These are phyloP conservation scores for Drosophila nigromelanica DNA, from an alignment of 1,140 invertebrate genomes.

Conservation along the genomic window DNA sequence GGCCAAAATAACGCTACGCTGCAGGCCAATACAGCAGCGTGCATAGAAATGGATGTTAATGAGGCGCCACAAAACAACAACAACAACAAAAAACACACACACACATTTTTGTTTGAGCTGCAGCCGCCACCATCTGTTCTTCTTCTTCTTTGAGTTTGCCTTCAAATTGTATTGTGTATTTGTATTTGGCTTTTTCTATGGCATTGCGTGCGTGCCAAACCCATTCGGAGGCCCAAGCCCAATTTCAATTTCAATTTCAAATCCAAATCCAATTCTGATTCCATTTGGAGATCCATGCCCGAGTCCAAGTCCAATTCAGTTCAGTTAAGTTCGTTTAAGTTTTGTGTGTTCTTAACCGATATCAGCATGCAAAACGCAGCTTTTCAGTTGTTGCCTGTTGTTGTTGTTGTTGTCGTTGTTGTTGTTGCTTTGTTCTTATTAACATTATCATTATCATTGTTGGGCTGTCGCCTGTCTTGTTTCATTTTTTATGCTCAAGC, in stretches of 20 bases:
- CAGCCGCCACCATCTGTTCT: background rate
- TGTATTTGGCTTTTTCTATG: background rate
- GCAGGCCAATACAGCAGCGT: slow-evolving; percentile 10
- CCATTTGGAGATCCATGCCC: background rate
- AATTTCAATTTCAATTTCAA: background rate
- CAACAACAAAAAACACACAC: background rate
- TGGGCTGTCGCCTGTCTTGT: slow-evolving; percentile 33
- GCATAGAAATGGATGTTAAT: slow-evolving; percentile 45
- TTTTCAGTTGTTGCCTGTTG: slow-evolving; percentile 7
- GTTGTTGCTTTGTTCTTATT: slow-evolving; percentile 54
- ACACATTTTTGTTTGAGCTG: background rate
- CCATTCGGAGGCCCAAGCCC: background rate
- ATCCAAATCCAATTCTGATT: background rate
- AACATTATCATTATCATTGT: slow-evolving; percentile 70
- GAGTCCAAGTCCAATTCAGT: background rate
- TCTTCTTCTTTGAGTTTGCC: background rate
- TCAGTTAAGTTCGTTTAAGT: slow-evolving; percentile 6
- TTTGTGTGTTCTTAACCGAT: slow-evolving; percentile 14
- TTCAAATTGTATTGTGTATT: background rate
- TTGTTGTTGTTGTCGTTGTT: background rate
- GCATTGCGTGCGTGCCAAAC: slow-evolving; percentile 20
- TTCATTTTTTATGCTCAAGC: slow-evolving; percentile 42
- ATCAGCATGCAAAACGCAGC: slow-evolving; percentile 40
- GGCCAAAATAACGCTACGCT: slow-evolving; percentile 5
- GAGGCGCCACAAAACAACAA: slow-evolving; percentile 10